Conservation (phyloP, 2,888 invertebrate species). For the Petrolisthes manimaculis region DNA sequence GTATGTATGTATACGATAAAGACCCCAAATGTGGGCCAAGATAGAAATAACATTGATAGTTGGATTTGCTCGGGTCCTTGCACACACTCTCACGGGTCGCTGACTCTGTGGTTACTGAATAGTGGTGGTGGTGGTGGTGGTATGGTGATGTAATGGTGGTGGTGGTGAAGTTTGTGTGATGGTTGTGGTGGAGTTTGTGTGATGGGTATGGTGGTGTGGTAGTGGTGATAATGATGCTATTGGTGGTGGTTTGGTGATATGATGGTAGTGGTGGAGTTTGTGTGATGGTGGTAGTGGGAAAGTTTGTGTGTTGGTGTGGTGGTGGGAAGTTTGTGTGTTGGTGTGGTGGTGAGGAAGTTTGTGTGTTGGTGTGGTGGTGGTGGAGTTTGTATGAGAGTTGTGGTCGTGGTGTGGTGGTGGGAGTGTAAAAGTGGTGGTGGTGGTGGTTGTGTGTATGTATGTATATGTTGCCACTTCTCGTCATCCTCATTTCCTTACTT, state of each 20-base stretch:
- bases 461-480: not conserved
- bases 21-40: too few species aligned
- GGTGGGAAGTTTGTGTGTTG: too few species aligned
- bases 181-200: not conserved
- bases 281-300: not conserved
- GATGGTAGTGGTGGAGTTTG: not conserved
- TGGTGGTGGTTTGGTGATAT: not conserved
- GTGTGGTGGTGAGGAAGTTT: too few species aligned
- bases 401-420: too few species aligned
- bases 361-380: too few species aligned
- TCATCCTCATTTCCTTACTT: not conserved
- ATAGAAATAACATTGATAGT: too few species aligned
- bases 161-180: not conserved
- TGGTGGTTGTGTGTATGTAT: not conserved
- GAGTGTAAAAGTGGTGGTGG: too few species aligned
- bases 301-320: not conserved
- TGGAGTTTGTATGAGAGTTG: too few species aligned
- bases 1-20: too few species aligned
- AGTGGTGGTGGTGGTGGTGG: not conserved
- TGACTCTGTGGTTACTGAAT: not conserved
- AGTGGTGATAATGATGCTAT: not conserved
- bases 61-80: too few species aligned
- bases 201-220: not conserved
- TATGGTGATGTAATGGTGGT: not conserved
- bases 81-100: too few species aligned